These are phyloP conservation scores for Acipenser transmontanus DNA, from an alignment of 2,797 vertebrate genomes.

Conservation along the genomic window DNA sequence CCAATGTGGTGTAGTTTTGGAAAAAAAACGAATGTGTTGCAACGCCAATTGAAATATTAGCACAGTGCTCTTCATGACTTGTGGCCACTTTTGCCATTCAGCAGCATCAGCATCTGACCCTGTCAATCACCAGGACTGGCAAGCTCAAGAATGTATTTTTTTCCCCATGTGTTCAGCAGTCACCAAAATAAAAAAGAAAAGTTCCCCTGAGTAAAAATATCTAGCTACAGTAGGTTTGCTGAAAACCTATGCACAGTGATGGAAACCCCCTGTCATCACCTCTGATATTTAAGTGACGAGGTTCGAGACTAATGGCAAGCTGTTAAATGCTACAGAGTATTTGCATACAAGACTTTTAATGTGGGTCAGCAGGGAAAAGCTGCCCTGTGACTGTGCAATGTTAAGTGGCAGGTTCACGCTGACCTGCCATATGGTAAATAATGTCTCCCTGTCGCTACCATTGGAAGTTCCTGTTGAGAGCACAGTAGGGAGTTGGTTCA, in stretches of 20 bases:
- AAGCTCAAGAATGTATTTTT: conserved; percentile 19
- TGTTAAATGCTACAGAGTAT: not conserved
- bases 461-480: not conserved
- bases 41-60: too few relatives aligned
- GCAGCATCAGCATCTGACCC: conserved; percentile 7
- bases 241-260: conserved; percentile 10
- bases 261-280: conserved; percentile 37
- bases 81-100: not conserved
- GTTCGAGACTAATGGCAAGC: not conserved
- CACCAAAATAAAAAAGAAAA: conserved; percentile 13
- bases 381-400: not conserved
- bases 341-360: not conserved
- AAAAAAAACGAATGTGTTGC: too few relatives aligned
- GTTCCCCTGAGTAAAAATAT: not conserved
- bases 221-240: conserved; percentile 23
- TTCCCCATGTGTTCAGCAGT: conserved; percentile 29
- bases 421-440: not conserved
- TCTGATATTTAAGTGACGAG: conserved; percentile 12
- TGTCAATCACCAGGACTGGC: conserved; percentile 13
- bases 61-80: too few relatives aligned
- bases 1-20: too few relatives aligned
- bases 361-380: not conserved
- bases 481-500: not conserved
- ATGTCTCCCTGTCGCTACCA: not conserved
- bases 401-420: not conserved